phyloP scores from a whole-genome alignment of 1,140 invertebrate genomes.

The Pristionchus pacificus region DNA sequence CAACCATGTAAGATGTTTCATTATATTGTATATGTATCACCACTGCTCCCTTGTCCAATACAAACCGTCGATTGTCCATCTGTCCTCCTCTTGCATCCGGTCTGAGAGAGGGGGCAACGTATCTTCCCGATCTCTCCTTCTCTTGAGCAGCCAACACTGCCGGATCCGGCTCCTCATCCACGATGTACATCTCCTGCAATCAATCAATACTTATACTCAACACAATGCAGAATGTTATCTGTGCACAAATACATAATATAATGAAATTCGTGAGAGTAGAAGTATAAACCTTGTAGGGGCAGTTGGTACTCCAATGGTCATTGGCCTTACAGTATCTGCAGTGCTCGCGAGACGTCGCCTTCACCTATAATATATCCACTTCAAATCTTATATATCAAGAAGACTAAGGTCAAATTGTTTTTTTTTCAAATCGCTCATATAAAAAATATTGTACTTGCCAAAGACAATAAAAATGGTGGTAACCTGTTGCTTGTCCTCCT shows the following conservation, averaged over 20 bases:
- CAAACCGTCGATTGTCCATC: slow-evolving; percentile 2
- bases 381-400: slow-evolving; percentile 18
- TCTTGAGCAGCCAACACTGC: slow-evolving; percentile 24
- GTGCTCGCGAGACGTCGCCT: slow-evolving; percentile 38
- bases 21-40: too few species aligned
- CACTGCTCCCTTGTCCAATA: neutral
- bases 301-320: slow-evolving; percentile 54
- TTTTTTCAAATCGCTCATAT: too few species aligned
- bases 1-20: too few species aligned
- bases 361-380: slow-evolving; percentile 9
- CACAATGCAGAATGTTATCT: neutral
- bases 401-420: too few species aligned
- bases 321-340: slow-evolving; percentile 56
- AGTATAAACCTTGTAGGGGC: slow-evolving; percentile 52
- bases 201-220: neutral
- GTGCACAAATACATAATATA: too few species aligned
- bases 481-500: slow-evolving; percentile 38
- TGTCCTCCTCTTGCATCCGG: slow-evolving; percentile 20
- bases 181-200: slow-evolving; percentile 45
- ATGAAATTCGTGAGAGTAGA: too few species aligned
- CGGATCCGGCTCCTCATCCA: slow-evolving; percentile 36
- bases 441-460: neutral
- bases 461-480: neutral
- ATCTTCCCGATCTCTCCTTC: slow-evolving; percentile 16
- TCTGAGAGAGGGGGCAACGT: slow-evolving; percentile 44